Percentiles rank a stretch among this genome's conserved stretches.
phyloP scores from a whole-genome alignment of 2,113 vertebrate species.

The Trinectes maculatus region DNA sequence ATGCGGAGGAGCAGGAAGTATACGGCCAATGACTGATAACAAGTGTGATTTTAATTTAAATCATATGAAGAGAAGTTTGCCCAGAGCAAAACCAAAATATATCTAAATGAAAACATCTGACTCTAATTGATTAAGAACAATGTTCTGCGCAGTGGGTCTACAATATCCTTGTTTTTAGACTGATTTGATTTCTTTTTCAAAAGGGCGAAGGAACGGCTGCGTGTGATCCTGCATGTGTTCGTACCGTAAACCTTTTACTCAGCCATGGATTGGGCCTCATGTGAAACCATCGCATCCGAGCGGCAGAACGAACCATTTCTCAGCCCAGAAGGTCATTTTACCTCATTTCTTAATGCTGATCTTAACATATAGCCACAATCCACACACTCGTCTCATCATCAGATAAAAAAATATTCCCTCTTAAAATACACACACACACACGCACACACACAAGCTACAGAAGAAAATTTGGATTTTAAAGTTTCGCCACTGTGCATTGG shows the following conservation, averaged over 20 bases:
- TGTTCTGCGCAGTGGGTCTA: constrained; percentile 74
- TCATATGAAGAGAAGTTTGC: constrained; percentile 81
- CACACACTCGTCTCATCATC: background rate
- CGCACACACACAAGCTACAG: too few species aligned
- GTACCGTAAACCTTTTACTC: constrained; percentile 25
- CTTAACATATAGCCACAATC: background rate
- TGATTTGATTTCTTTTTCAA: constrained; percentile 66
- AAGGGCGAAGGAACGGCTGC: constrained; percentile 45
- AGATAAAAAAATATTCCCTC: background rate
- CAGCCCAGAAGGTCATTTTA: too few species aligned
- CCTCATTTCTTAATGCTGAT: background rate
- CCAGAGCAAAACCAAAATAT: constrained; percentile 69
- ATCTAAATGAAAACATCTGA: constrained; percentile 85
- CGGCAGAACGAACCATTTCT: background rate
- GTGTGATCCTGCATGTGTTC: constrained; percentile 4
- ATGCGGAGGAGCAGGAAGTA: constrained; percentile 70
- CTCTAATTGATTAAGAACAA: constrained; percentile 81
- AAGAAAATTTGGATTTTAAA: too few species aligned
- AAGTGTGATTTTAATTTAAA: constrained; percentile 82
- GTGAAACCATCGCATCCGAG: background rate
- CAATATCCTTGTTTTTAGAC: constrained; percentile 73
- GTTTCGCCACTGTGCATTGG: too few species aligned
- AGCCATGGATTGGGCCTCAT: constrained; percentile 11
- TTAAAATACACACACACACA: too few species aligned
- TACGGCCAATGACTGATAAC: constrained; percentile 77